Conservation (phyloP, 1,140 invertebrate species). For the Helicoverpa armigera region DNA sequence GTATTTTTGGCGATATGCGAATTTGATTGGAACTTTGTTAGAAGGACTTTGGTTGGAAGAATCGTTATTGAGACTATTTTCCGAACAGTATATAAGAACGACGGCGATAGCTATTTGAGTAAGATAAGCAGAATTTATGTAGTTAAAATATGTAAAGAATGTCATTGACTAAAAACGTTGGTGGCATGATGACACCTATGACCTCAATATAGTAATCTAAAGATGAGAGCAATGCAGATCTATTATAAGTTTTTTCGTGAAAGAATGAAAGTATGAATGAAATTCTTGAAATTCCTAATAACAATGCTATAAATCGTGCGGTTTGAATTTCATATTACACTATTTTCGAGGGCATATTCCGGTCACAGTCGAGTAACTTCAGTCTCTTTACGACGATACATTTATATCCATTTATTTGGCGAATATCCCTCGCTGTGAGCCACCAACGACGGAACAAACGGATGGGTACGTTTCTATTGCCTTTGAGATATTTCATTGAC, state of each 20-base stretch:
- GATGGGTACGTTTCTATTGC: conserved; percentile 59
- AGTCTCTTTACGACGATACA: conserved; percentile 55
- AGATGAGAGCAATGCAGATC: neutral
- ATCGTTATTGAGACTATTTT: conserved; percentile 8
- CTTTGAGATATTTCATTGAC: conserved; percentile 63
- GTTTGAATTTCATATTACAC: conserved; percentile 43
- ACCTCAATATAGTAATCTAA: neutral
- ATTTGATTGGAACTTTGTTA: conserved; percentile 46
- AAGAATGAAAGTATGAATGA: neutral
- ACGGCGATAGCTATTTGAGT: conserved; percentile 1
- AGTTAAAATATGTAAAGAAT: neutral
- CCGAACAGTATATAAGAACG: neutral
- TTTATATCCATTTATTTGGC: conserved; percentile 62
- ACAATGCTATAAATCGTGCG: conserved; percentile 33
- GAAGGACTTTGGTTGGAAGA: neutral
- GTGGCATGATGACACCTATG: neutral
- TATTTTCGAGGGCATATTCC: conserved; percentile 47
- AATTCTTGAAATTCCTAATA: conserved; percentile 1
- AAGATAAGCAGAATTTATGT: conserved; percentile 15
- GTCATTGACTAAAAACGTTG: neutral
- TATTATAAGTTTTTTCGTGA: neutral
- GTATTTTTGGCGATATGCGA: conserved; percentile 39
- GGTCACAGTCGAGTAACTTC: conserved; percentile 52
- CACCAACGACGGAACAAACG: conserved; percentile 55
- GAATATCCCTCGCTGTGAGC: conserved; percentile 55